Evolutionary conservation across 35 echinoderm and acorn worm species (phyloP), one percentile per base, ranked within the genome.

Genomic region (Heliocidaris tuberculata): DNA sequence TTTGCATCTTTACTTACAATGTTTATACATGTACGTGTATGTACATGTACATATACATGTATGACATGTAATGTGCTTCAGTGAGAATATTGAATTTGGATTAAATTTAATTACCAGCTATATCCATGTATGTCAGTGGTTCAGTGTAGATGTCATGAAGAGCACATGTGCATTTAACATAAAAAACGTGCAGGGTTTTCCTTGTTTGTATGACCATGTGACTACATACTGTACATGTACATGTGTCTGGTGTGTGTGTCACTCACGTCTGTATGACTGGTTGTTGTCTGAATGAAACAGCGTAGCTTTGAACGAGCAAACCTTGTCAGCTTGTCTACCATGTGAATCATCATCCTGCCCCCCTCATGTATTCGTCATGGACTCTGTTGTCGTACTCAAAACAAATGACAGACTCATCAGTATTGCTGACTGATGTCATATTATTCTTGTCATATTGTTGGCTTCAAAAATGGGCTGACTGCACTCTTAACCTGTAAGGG

Each of bases 371-470:
- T 78, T 24, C 27, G 65, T n/a, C 4, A 78, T n/a, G 65, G 21
- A 27, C 4, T 78, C 21, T 78, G 27, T 7, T n/a, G 65, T 78
- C 65, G 27, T 78, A 78, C 65, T n/a, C 65, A 78, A 78, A 78
- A 27, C 65, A 78, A 78, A 78, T 78, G 65, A 78, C 65, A 78
- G 65, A 78, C 21, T 19, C 65, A 78, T 78, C 65, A 78, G 21
- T 78, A 19, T n/a, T n/a, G 21, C 17, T 78, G 65, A 78, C 21
- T 89, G 87, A 32, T 89, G 47, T 42, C 47, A 48, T 89, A 32
- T 89, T 89, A 48, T 89, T 42, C 15, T 88, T 88, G 86, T 88
- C 86, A 88, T 70, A 24, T 88, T 88, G 9, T 88, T 89, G 87
- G 47, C 87, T 47, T 89, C 47, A 47, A 65, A 65, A 17, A 27